phyloP scores from a whole-genome alignment of 2,888 invertebrate genomes.

The Eilema caniola region DNA sequence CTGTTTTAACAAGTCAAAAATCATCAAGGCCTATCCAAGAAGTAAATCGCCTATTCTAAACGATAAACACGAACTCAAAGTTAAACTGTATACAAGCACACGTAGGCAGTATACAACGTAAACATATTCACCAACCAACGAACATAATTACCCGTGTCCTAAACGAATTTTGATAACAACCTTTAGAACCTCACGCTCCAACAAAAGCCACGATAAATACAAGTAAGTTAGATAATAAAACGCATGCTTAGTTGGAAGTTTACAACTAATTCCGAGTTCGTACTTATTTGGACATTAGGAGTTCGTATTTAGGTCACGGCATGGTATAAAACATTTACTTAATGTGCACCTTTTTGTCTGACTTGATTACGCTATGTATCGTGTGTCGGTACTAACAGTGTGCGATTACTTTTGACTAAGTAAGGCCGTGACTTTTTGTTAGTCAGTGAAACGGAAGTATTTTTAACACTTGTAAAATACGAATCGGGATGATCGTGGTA shows the following conservation, averaged over 20 bases:
- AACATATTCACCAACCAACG: neutral
- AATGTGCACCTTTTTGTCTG: slow-evolving; percentile 47
- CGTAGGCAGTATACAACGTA: neutral
- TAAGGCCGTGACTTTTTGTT: slow-evolving; percentile 18
- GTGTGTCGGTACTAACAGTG: slow-evolving; percentile 26
- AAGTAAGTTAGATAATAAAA: slow-evolving; percentile 46
- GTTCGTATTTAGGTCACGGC: slow-evolving; percentile 37
- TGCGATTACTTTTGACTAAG: slow-evolving; percentile 30
- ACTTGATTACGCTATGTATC: slow-evolving; percentile 37
- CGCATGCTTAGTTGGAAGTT: slow-evolving; percentile 42
- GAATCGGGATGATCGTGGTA: no score
- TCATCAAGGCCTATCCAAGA: no score
- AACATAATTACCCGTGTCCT: neutral
- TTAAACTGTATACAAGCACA: neutral
- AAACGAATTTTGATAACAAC: slow-evolving; percentile 9
- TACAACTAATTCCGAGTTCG: slow-evolving; percentile 46
- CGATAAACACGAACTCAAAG: neutral
- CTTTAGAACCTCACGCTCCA: slow-evolving; percentile 21
- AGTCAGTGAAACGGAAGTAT: neutral
- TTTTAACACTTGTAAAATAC: neutral
- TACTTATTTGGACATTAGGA: slow-evolving; percentile 44
- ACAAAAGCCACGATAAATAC: slow-evolving; percentile 28
- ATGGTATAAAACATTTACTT: slow-evolving; percentile 48
- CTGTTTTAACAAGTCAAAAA: no score
- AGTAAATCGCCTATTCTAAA: no score